These are phyloP conservation scores for Bursaphelenchus okinawaensis DNA, from an alignment of 2,888 invertebrate genomes.

Conservation along the genomic window DNA sequence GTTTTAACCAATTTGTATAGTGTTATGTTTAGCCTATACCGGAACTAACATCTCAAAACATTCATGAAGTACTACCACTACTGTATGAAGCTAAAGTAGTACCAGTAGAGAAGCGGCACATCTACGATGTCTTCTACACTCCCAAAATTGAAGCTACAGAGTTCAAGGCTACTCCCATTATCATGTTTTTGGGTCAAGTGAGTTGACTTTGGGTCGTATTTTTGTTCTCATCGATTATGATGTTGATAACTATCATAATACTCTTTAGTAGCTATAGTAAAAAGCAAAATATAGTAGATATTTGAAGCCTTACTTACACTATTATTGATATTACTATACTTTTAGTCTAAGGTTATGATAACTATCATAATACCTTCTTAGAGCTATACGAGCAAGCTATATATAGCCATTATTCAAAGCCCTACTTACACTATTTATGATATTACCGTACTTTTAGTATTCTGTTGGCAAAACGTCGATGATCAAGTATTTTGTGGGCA, in stretches of 20 bases:
- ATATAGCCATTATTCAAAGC: no score
- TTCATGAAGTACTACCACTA: conserved; percentile 5
- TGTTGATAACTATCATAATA: no score
- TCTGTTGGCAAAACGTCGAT: conserved; percentile 58
- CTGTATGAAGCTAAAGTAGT: conserved; percentile 14
- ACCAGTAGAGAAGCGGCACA: conserved; percentile 15
- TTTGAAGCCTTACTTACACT: no score
- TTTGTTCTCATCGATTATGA: no score
- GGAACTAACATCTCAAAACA: neutral
- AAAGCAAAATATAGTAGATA: no score
- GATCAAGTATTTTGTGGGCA: conserved; percentile 36
- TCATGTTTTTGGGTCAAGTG: conserved; percentile 16
- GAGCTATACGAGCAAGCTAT: no score
- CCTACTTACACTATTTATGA: no score
- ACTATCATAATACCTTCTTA: no score
- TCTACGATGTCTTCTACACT: conserved; percentile 12
- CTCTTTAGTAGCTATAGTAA: no score
- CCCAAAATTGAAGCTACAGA: conserved; percentile 9
- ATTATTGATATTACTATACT: no score
- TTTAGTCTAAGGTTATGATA: no score
- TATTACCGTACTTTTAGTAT: conserved; percentile 42
- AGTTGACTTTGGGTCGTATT: neutral
- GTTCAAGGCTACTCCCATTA: conserved; percentile 13
- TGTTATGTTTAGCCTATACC: neutral
- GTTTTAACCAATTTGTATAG: no score